Evolutionary conservation across 2,888 invertebrate species (phyloP).

Genomic region (Caradrina kadenii): DNA sequence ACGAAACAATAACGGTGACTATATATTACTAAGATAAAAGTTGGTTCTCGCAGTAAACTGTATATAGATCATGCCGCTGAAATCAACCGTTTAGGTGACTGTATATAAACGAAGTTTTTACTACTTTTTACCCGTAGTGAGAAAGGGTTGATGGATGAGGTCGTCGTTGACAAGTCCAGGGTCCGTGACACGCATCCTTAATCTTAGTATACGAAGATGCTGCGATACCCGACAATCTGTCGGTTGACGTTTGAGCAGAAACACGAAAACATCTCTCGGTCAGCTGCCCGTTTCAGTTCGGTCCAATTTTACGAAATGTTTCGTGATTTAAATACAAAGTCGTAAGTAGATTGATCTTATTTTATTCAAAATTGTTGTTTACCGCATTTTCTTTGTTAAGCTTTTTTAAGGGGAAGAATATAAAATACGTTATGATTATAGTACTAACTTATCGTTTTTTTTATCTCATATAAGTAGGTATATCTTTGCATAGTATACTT

Average conservation of each 20-base stretch:
- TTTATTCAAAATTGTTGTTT: constrained; percentile 5
- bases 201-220: constrained; percentile 62
- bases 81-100: constrained; percentile 47
- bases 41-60: background rate
- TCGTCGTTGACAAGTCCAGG: constrained; percentile 77
- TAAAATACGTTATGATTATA: background rate
- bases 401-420: background rate
- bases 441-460: no score
- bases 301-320: constrained; percentile 42
- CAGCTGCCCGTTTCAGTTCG: constrained; percentile 39
- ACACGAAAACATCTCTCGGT: constrained; percentile 40
- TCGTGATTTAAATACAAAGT: constrained; percentile 41
- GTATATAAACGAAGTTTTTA: constrained; percentile 58
- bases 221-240: constrained; percentile 65
- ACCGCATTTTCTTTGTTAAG: background rate
- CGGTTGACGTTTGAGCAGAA: constrained; percentile 39
- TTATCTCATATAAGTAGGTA: no score
- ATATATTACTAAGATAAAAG: background rate
- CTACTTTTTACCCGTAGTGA: constrained; percentile 57
- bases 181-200: constrained; percentile 80
- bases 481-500: background rate
- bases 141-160: constrained; percentile 85
- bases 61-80: constrained; percentile 7
- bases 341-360: constrained; percentile 4
- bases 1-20: background rate